Evolutionary conservation across 2,113 vertebrate species (phyloP).

Genomic region (Pomatorhinus ruficollis): DNA sequence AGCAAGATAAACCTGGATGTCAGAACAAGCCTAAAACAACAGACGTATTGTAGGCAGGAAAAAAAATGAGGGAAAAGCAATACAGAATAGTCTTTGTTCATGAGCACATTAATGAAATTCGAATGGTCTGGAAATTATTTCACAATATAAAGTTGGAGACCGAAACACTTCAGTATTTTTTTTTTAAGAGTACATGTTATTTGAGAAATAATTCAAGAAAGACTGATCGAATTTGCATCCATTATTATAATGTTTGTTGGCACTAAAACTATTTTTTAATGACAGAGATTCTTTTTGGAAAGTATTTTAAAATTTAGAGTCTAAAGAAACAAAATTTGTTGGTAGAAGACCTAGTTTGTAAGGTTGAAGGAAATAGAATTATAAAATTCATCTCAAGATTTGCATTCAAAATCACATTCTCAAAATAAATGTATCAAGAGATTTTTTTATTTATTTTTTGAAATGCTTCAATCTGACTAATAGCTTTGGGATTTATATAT

Average conservation of each 20-base stretch:
- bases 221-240: not conserved
- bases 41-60: not conserved
- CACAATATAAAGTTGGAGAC: rapidly evolving
- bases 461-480: not conserved
- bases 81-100: not conserved
- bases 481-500: not conserved
- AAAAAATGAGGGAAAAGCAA: not conserved
- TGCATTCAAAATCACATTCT: not conserved
- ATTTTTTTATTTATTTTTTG: not conserved
- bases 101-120: not conserved
- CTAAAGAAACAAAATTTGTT: not conserved
- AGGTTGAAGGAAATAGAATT: not conserved
- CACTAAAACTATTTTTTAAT: not conserved
- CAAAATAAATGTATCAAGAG: not conserved
- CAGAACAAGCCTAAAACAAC: not conserved
- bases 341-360: not conserved
- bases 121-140: not conserved
- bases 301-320: not conserved
- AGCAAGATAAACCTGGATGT: not conserved
- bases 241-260: not conserved
- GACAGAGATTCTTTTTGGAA: not conserved
- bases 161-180: not conserved
- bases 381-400: not conserved
- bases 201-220: not conserved
- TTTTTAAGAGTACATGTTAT: not conserved